Percentiles rank a stretch among this genome's conserved stretches.
Evolutionary conservation across 2,797 vertebrate species (phyloP).

Genomic region (Melanotaenia parkinsoni): DNA sequence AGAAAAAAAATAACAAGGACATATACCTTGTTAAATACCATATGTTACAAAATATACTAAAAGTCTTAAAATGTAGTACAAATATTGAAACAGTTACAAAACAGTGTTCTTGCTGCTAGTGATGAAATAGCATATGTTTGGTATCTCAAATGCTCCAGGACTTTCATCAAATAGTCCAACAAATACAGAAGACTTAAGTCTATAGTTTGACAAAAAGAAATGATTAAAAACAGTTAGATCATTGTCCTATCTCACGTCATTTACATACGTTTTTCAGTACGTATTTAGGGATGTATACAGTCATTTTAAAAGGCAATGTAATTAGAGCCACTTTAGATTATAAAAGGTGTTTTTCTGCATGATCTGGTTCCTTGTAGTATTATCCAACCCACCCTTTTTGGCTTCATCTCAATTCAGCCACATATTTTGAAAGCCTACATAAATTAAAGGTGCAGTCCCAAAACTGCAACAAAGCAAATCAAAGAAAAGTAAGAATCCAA

Average conservation of each 20-base stretch:
- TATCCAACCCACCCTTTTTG: slow-evolving; percentile 8
- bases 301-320: background rate
- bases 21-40: background rate
- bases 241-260: background rate
- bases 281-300: background rate
- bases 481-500: slow-evolving; percentile 29
- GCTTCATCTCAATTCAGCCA: slow-evolving; percentile 4
- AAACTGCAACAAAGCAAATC: slow-evolving; percentile 27
- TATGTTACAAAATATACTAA: background rate
- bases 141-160: no score
- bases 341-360: slow-evolving; percentile 13
- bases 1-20: background rate
- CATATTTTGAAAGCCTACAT: slow-evolving; percentile 9
- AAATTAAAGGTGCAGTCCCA: slow-evolving; percentile 11
- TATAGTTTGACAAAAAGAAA: background rate
- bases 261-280: background rate
- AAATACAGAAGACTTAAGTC: background rate
- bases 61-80: background rate
- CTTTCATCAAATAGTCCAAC: background rate
- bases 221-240: background rate
- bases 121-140: background rate
- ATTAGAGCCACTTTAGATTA: slow-evolving; percentile 23
- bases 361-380: background rate
- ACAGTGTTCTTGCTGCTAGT: background rate
- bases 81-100: background rate